phyloP scores from a whole-genome alignment of 2,113 vertebrate species.

The Genyomyrus donnyi region DNA sequence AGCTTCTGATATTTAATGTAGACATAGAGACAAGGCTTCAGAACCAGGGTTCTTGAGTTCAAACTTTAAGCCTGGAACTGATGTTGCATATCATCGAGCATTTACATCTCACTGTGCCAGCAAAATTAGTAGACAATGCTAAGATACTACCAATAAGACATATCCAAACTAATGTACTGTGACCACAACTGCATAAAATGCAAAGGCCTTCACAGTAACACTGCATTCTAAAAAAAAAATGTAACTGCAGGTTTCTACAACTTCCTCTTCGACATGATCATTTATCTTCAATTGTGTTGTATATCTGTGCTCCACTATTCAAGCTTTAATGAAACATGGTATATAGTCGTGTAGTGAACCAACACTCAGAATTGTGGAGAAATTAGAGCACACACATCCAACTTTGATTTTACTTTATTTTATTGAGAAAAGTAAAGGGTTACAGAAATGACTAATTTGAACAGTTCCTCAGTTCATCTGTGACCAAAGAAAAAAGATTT shows the following conservation, averaged over 20 bases:
- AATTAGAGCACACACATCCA: not conserved
- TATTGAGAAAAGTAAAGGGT: constrained; percentile 23
- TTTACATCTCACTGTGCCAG: not conserved
- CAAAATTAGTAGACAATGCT: not conserved
- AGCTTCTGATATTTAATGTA: not conserved
- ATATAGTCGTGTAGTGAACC: not conserved
- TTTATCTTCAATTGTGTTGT: not conserved
- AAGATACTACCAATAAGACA: not conserved
- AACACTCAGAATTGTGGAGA: not conserved
- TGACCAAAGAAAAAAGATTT: not conserved
- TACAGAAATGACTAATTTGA: constrained; percentile 21
- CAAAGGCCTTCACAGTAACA: not conserved
- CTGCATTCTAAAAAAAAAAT: not conserved
- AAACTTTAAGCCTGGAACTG: not conserved
- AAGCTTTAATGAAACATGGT: not conserved
- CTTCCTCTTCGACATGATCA: not conserved
- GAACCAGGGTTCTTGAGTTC: not conserved
- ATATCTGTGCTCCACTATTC: not conserved
- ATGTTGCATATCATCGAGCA: not conserved
- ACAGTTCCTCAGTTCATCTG: constrained; percentile 15
- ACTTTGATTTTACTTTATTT: constrained; percentile 19
- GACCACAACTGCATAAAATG: not conserved
- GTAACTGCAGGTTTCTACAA: not conserved
- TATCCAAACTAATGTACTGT: not conserved
- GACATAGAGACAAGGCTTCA: not conserved